These are phyloP conservation scores for Eleginops maclovinus DNA, from an alignment of 2,113 vertebrate genomes.

Conservation along the genomic window DNA sequence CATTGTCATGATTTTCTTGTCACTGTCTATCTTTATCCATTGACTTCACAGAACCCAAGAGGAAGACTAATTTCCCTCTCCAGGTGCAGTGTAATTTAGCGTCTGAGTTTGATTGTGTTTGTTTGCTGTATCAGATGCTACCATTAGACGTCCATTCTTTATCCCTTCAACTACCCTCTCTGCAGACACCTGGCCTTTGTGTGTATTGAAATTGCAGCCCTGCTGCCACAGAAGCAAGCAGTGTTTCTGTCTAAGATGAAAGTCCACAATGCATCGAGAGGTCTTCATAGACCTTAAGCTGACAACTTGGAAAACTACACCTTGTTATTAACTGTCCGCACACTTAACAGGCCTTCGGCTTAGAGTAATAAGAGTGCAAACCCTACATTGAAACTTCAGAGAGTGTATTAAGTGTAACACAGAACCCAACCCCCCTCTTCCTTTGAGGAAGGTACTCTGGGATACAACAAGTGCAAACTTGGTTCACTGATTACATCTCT, in stretches of 20 bases:
- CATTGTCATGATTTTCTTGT: conserved; percentile 41
- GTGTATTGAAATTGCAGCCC: conserved; percentile 76
- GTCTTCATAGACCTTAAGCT: conserved; percentile 81
- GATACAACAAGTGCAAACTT: conserved; percentile 82
- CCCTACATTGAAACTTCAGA: conserved; percentile 79
- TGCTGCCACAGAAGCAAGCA: conserved; percentile 56
- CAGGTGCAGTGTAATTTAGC: conserved; percentile 55
- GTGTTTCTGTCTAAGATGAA: conserved; percentile 78
- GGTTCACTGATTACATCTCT: conserved; percentile 78
- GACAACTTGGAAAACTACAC: conserved; percentile 78
- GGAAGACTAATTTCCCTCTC: conserved; percentile 47
- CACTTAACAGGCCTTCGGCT: conserved; percentile 80
- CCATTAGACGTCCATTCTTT: conserved; percentile 66
- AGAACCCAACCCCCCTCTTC: conserved; percentile 58
- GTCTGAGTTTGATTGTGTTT: conserved; percentile 64
- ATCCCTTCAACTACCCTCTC: conserved; percentile 75
- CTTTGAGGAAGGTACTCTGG: conserved; percentile 78
- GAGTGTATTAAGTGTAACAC: conserved; percentile 75
- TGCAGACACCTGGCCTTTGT: conserved; percentile 81
- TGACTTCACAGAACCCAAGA: conserved; percentile 34
- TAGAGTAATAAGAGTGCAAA: conserved; percentile 83
- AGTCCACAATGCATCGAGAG: conserved; percentile 75
- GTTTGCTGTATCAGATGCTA: conserved; percentile 70
- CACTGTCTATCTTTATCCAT: conserved; percentile 16
- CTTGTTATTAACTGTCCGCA: conserved; percentile 83